Evolutionary conservation across 2,888 invertebrate genomes (phyloP), one percentile per base, ranked within the genome.

Genomic region (Cyclophora albipunctata): DNA sequence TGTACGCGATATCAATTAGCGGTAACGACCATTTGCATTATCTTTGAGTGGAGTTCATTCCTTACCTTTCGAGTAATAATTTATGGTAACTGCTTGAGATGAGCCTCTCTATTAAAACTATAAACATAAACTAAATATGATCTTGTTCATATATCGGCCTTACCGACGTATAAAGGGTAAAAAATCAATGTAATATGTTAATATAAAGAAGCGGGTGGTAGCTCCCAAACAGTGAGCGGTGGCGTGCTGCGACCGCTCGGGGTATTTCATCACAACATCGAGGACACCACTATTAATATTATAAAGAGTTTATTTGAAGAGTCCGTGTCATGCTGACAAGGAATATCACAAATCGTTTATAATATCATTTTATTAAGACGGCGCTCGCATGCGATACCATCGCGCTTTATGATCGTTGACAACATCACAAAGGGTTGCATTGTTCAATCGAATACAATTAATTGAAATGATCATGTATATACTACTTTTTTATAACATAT

Each of bases 271-370:
- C 84, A 80, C 80, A 81, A 75, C 67, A 20, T 20, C 20, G 76
- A 76, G 70, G 83, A 84, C 81, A 78, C 71, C 75, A 79, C 81
- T 75, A 81, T 85, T 78, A 60, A 34, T 43, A 4, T 43, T 34
- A 33, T 75, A 78, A 78, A 73, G 73, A 68, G 52, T 59, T 69
- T 62, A 75, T 79, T 78, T 75, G 64, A 75, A 64, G 58, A 67
- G 64, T 69, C 75, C 76, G 74, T 69, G 75, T 88, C 88, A 87
- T 81, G 88, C 88, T 88, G 88, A 88, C 86, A 86, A 72, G 64
- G 75, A 84, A 74, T 85, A 79, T 83, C 70, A 81, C 78, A 78
- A 78, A 77, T 81, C 84, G 75, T 86, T 85, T 81, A 78, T 85
- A 78, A 84, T 74, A 70, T 72, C 80, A 71, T 75, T 81, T 71